Evolutionary conservation across 2,797 vertebrate species (phyloP).

Genomic region (Sternarchorhynchus goeldii): DNA sequence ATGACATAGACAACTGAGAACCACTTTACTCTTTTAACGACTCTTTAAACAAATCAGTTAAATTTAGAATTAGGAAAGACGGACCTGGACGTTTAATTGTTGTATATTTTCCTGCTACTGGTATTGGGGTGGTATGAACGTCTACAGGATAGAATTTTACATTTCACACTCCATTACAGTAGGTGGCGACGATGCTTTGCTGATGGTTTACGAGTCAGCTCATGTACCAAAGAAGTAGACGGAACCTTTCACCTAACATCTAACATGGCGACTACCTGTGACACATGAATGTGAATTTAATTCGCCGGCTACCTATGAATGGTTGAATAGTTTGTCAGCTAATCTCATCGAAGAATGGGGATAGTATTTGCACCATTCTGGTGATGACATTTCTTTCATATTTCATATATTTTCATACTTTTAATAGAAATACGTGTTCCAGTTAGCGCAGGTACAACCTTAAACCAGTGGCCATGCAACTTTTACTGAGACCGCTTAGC

Average conservation of each 20-base stretch:
- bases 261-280: constrained; percentile 31
- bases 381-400: too few species aligned
- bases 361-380: too few species aligned
- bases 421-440: neutral
- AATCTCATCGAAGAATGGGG: neutral
- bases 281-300: neutral
- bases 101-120: neutral
- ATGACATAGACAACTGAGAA: neutral
- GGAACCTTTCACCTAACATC: neutral
- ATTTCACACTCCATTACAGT: neutral
- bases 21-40: neutral
- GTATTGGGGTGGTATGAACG: too few species aligned
- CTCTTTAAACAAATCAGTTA: neutral
- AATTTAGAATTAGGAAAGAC: neutral
- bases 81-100: too few species aligned
- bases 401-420: neutral
- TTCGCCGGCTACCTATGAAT: neutral
- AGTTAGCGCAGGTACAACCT: neutral
- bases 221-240: neutral
- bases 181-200: neutral
- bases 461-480: constrained; percentile 31
- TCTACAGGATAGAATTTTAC: neutral
- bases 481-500: constrained; percentile 31
- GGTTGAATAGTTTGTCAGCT: neutral
- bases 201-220: neutral